A percentile compares a stretch with the other conserved stretches of the same genome.
Evolutionary conservation across 2,888 invertebrate genomes (phyloP).

Genomic region (Cantharis nigra): DNA sequence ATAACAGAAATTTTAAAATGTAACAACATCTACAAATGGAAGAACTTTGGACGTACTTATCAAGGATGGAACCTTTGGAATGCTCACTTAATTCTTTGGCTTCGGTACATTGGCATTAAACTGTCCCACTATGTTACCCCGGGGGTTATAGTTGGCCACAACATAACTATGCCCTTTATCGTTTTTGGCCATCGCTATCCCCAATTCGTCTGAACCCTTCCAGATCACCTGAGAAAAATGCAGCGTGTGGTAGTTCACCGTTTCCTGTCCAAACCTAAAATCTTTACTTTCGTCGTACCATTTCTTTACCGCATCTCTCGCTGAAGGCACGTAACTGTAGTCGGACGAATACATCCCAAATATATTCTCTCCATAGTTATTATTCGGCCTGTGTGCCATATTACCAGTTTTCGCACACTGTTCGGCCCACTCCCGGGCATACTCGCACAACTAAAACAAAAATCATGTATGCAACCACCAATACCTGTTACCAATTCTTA

Average conservation of each 20-base stretch:
- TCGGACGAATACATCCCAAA: slow-evolving; percentile 63
- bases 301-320: slow-evolving; percentile 60
- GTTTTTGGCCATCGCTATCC: slow-evolving; percentile 72
- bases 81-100: slow-evolving; percentile 43
- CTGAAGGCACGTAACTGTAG: slow-evolving; percentile 57
- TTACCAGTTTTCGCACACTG: slow-evolving; percentile 66
- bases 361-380: slow-evolving; percentile 67
- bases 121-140: slow-evolving; percentile 78
- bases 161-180: slow-evolving; percentile 80
- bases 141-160: slow-evolving; percentile 83
- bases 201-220: slow-evolving; percentile 70
- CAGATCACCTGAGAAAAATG: slow-evolving; percentile 69
- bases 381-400: slow-evolving; percentile 68
- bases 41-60: not conserved
- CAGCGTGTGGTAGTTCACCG: slow-evolving; percentile 57
- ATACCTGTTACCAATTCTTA: slow-evolving; percentile 46
- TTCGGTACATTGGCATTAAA: slow-evolving; percentile 71
- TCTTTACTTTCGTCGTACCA: slow-evolving; percentile 66
- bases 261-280: slow-evolving; percentile 58
- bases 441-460: slow-evolving; percentile 59
- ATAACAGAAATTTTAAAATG: not conserved
- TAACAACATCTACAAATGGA: not conserved
- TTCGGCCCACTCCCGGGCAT: slow-evolving; percentile 74
- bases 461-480: not conserved
- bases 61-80: not conserved